A percentile compares a stretch with the other conserved stretches of the same genome.
Evolutionary conservation across 2,888 invertebrate genomes (phyloP).

Genomic region (Pseudanteris insignis): DNA sequence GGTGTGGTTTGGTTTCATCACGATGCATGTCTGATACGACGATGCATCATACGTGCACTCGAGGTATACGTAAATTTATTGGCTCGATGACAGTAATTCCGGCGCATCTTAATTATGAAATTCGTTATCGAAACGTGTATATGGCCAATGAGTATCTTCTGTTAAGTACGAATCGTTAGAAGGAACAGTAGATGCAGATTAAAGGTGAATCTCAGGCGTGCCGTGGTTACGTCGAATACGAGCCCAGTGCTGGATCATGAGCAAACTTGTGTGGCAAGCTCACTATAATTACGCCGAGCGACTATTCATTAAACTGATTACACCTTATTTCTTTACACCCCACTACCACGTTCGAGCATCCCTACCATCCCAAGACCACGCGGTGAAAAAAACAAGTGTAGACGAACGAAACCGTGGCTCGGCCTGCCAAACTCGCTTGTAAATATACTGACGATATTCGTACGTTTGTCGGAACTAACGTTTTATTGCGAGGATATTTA

Average conservation of each 20-base stretch:
- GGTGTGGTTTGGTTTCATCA: too few species aligned
- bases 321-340: conserved; percentile 53
- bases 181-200: conserved; percentile 40
- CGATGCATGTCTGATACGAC: too few species aligned
- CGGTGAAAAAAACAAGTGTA: too few species aligned
- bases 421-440: too few species aligned
- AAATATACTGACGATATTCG: too few species aligned
- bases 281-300: conserved; percentile 60
- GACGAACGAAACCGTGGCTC: too few species aligned
- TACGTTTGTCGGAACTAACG: too few species aligned
- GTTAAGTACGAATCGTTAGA: conserved; percentile 44
- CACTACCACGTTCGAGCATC: conserved; percentile 36
- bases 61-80: too few species aligned
- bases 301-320: conserved; percentile 65
- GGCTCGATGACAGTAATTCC: conserved; percentile 8
- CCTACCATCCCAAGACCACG: conserved; percentile 18
- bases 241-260: conserved; percentile 45
- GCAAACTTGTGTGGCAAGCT: conserved; percentile 48
- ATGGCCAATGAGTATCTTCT: conserved; percentile 33
- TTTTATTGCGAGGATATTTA: too few species aligned
- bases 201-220: conserved; percentile 43
- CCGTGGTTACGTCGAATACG: conserved; percentile 34
- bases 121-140: conserved; percentile 26
- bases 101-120: conserved; percentile 16
- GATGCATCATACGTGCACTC: too few species aligned